phyloP scores from a whole-genome alignment of 2,888 invertebrate genomes.

The Tiliacea citrago region DNA sequence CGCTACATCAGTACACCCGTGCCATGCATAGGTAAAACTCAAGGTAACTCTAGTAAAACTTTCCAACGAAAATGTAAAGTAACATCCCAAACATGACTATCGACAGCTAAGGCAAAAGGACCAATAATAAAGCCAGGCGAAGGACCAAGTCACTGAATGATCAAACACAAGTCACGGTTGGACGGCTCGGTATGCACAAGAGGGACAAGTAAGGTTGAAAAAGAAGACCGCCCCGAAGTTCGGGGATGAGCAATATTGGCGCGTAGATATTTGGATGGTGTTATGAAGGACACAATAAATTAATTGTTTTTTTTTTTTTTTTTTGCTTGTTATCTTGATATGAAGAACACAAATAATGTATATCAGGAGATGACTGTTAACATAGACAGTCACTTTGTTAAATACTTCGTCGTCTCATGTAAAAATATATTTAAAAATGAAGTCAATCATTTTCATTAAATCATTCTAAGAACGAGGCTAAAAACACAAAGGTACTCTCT shows the following conservation, averaged over 20 bases:
- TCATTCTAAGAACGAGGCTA: too few relatives aligned
- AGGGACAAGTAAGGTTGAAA: constrained; percentile 47
- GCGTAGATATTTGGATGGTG: constrained; percentile 41
- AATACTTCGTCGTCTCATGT: too few relatives aligned
- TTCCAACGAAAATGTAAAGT: constrained; percentile 7
- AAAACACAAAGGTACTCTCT: too few relatives aligned
- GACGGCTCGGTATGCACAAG: constrained; percentile 39
- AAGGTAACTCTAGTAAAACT: too few relatives aligned
- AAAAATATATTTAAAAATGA: too few relatives aligned
- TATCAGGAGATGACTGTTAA: too few relatives aligned
- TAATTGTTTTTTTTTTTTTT: background rate
- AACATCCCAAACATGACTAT: background rate
- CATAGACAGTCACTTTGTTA: too few relatives aligned
- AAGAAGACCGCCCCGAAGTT: constrained; percentile 43
- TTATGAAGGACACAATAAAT: background rate
- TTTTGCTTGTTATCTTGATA: too few relatives aligned
- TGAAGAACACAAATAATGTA: too few relatives aligned
- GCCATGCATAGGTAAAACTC: background rate
- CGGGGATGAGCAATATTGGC: constrained; percentile 48
- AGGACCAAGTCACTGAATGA: constrained; percentile 47
- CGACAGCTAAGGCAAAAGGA: background rate
- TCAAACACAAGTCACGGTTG: constrained; percentile 39
- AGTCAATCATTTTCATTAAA: too few relatives aligned
- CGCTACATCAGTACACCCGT: background rate
- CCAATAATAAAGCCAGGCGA: constrained; percentile 11